Evolutionary conservation across 1,140 invertebrate genomes (phyloP).

Genomic region (Drosophila bipectinata): DNA sequence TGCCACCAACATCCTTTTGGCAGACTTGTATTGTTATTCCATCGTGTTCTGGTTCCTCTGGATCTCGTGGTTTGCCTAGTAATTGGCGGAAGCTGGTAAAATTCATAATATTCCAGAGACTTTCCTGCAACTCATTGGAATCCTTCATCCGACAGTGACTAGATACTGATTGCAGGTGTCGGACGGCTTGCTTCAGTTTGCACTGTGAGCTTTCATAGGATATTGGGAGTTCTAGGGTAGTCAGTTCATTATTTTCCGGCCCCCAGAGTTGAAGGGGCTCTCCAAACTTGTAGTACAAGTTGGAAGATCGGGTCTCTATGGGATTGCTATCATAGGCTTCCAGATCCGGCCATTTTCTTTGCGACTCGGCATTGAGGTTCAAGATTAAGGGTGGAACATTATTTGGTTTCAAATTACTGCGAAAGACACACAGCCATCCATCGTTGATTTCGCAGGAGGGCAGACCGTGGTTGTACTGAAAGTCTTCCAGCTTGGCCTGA

Average conservation of each 20-base stretch:
- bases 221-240: slow-evolving; percentile 59
- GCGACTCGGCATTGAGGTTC: slow-evolving; percentile 46
- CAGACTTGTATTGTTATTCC: slow-evolving; percentile 50
- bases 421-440: slow-evolving; percentile 78
- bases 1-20: slow-evolving; percentile 3
- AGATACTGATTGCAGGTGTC: slow-evolving; percentile 54
- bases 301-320: neutral
- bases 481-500: slow-evolving; percentile 60
- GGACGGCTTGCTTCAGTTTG: slow-evolving; percentile 49
- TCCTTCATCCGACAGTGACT: slow-evolving; percentile 50
- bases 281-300: slow-evolving; percentile 54
- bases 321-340: slow-evolving; percentile 10
- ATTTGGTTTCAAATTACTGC: slow-evolving; percentile 56
- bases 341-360: slow-evolving; percentile 63
- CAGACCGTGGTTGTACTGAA: slow-evolving; percentile 71
- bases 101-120: slow-evolving; percentile 47
- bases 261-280: slow-evolving; percentile 64
- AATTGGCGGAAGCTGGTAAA: slow-evolving; percentile 46
- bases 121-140: slow-evolving; percentile 29
- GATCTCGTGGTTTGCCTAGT: slow-evolving; percentile 40
- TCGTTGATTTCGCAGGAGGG: slow-evolving; percentile 70
- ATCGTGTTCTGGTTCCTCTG: slow-evolving; percentile 23
- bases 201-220: slow-evolving; percentile 55
- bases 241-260: slow-evolving; percentile 36
- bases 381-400: slow-evolving; percentile 2